Base-by-base conservation (phyloP, 1,140 invertebrate species). In the Arctopsyche grandis region DNA sequence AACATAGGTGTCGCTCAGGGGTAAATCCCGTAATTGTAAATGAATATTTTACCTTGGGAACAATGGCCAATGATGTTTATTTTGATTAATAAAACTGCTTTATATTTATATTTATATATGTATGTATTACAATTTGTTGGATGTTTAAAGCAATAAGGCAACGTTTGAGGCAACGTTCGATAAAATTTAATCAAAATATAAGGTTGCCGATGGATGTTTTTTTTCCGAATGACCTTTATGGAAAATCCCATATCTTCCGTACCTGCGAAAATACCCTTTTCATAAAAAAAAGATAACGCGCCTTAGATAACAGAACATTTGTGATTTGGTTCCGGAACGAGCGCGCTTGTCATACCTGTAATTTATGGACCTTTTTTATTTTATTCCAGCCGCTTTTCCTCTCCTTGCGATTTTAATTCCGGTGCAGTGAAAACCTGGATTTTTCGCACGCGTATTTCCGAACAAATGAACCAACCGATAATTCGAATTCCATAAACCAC, bases 311-410 rank as follows among this genome's bases (percentile, higher is more conserved):
- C 38, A 22, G 44, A 58, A 52, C 73, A 56, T 75, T 75, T 75
- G 73, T 48, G 73, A 75, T 75, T 75, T 58, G 73, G 26, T 60
- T 60, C 52, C 46, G 26, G 73, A 75, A 75, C 26, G 48, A 75
- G 73, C n/a, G 73, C 29, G 43, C n/a, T 58, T 52, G 73, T 58
- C 16, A 56, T 29, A 75, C 48, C 26, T 75, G 44, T 58, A 58
- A 75, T 75, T 60, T 58, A 75, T 75, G 48, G 44, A 19, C 21
- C 44, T 60, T 60, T 60, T 21, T 38, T 38, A 38, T 38, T 38
- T 38, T 38, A 38, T 38, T 38, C 29, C 29, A 38, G 29, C 29
- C 29, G 29, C 29, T 38, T 38, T 38, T 38, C 29, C 29, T 38
- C 29, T 38, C 29, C 29, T 38, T 38, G 7, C 29, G 29, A 38